Evolutionary conservation across 1,140 invertebrate species (phyloP), one percentile per base, ranked within the genome.

Genomic region (Tyrophagus putrescentiae): DNA sequence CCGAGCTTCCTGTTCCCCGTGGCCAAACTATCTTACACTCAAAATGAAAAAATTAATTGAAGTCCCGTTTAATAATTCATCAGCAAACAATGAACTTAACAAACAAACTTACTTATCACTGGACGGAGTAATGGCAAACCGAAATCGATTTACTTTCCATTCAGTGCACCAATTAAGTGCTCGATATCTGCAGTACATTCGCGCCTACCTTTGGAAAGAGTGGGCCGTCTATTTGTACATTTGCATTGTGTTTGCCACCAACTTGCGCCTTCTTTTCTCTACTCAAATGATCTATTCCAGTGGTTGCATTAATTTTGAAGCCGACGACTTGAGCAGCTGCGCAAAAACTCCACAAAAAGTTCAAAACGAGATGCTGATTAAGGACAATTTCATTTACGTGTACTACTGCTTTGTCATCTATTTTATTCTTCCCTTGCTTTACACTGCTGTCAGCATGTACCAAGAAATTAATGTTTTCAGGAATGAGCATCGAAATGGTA

Each of bases 401-500:
- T 27, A 21, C 25, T 13, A n/a, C 13, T 28, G 3, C 13, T 1
- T 23, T 18, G 39, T 18, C 25, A 54, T 13, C 3, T 54, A 1
- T 36, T 27, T 54, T 1, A 3, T 27, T 2, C 9, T 54, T 3
- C n/a, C 4, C 39, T 3, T 31, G 52, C 3, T 54, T 3, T 23
- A 31, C n/a, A 3, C 28, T 13, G 32, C 28, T 18, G 9, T 3
- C n/a, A 21, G 13, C 9, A 18, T 54, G 13, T 54, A n/a, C 9
- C 13, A 33, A 31, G 28, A 54, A 9, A n/a, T 18, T 3, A 2
- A 1, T 13, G 27, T 16, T 27, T 52, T 52, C 32, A 13, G 25
- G 25, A 54, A 54, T 54, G 52, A 54, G 39, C 25, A 27, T 31
- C 52, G 52, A 27, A 54, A 54, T 54, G 52, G 48, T n/a, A n/a